Evolutionary conservation across 2,888 invertebrate species (phyloP), one percentile per base, ranked within the genome.

Genomic region (Halocaridina rubra): DNA sequence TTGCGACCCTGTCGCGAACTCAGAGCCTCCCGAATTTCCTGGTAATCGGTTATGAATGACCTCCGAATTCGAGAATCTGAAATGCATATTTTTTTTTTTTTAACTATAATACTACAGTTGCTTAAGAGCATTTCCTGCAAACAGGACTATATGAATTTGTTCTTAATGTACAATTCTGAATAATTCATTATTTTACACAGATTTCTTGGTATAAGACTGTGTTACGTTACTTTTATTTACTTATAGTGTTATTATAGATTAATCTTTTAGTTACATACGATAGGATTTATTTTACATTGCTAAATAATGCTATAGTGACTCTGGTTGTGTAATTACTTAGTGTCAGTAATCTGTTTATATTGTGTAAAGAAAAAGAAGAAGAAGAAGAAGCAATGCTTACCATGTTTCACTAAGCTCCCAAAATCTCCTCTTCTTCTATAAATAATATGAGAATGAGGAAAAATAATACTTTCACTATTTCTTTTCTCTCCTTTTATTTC

Each of bases 11-110:
- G n/a, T 22, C 19, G 8, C 19, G 30, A 19, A 19, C 39, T 64
- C 75, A 19, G 64, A 30, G 29, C 46, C 24, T 46, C 81, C 61
- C 10, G 64, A 30, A 19, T 7, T 8, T 0, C 59, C 59, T 7
- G 71, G 13, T 19, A 16, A 22, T 13, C 30, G 27, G 72, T 24
- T 59, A 59, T 13, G 64, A 80, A 81, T 29, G 81, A 81, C 22
- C 81, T n/a, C 33, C 75, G 32, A 5, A 10, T 46, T n/a, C 81
- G 32, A 3, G 75, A 53, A 27, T 19, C 75, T 75, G 30, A 10
- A 30, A 39, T 16, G 32, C 24, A 7, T 8, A 67, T 67, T 29
- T 7, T 22, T 22, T 5, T 7, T 5, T 3, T 5, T 3, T 59
- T 13, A 7, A n/a, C 22, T 3, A 7, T 13, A 19, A 3, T 10